Evolutionary conservation across 2,797 vertebrate genomes (phyloP).

Genomic region (Mionectes olivaceus): DNA sequence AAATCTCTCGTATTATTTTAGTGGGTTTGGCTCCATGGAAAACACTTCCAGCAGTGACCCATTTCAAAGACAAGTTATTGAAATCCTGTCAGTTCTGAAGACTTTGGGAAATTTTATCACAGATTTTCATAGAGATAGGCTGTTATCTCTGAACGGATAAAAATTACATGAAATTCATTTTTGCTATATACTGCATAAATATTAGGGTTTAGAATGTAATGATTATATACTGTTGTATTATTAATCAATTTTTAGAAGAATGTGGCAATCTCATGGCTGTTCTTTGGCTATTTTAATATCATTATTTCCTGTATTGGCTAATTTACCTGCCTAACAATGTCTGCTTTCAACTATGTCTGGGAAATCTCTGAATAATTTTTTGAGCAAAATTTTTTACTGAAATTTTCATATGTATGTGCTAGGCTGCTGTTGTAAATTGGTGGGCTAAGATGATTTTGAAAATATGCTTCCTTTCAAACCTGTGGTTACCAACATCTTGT

Average conservation of each 20-base stretch:
- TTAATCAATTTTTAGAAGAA: not conserved
- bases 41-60: not conserved
- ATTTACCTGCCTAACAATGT: not conserved
- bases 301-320: not conserved
- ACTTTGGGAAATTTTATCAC: not conserved
- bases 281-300: not conserved
- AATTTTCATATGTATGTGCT: not conserved
- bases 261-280: not conserved
- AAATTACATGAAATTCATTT: not conserved
- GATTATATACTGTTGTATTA: not conserved
- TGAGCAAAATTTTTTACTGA: not conserved
- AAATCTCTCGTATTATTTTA: not conserved
- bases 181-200: not conserved
- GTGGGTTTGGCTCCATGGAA: not conserved
- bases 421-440: not conserved
- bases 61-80: not conserved
- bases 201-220: not conserved
- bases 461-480: slow-evolving; percentile 12
- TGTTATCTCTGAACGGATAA: not conserved
- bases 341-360: not conserved
- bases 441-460: not conserved
- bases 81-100: not conserved
- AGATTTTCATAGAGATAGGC: not conserved
- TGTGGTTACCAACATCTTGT: not conserved
- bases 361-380: not conserved